A percentile compares a stretch with the other conserved stretches of the same genome.
Evolutionary conservation across 2,888 invertebrate genomes (phyloP).

Genomic region (Diaperis boleti): DNA sequence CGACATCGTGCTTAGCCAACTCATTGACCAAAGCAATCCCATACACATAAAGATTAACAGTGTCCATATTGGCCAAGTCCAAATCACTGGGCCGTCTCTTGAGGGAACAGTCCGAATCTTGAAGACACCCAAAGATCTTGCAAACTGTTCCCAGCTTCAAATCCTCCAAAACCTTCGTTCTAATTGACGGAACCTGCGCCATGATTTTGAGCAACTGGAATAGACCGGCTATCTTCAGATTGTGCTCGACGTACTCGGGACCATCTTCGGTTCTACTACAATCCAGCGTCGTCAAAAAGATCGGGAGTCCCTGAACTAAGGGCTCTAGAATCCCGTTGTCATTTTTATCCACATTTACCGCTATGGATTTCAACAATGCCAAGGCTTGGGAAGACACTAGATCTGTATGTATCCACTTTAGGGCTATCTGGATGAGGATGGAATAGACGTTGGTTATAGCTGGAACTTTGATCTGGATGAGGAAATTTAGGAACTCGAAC

Average conservation of each 20-base stretch:
- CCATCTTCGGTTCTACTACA: conserved; percentile 58
- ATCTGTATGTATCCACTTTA: conserved; percentile 68
- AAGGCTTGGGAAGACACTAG: conserved; percentile 66
- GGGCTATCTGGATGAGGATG: conserved; percentile 63
- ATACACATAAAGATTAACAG: conserved; percentile 67
- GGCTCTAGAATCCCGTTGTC: conserved; percentile 57
- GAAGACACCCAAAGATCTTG: conserved; percentile 64
- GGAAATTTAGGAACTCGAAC: conserved; percentile 68
- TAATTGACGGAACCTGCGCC: conserved; percentile 53
- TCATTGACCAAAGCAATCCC: conserved; percentile 68
- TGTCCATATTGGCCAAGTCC: conserved; percentile 60
- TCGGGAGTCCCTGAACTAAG: conserved; percentile 61
- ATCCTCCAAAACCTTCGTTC: conserved; percentile 61
- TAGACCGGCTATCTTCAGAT: conserved; percentile 65
- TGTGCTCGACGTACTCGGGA: conserved; percentile 58
- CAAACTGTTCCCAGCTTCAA: conserved; percentile 64
- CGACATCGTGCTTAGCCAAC: conserved; percentile 64
- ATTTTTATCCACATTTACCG: conserved; percentile 58
- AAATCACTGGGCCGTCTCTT: conserved; percentile 51
- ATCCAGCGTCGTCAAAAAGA: conserved; percentile 63
- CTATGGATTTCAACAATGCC: conserved; percentile 64
- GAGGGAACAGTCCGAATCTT: conserved; percentile 56
- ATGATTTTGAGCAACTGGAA: conserved; percentile 68
- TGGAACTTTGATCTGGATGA: conserved; percentile 65
- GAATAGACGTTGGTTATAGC: conserved; percentile 64